Conservation (phyloP, 2,888 invertebrate species). For the Tineola bisselliella region DNA sequence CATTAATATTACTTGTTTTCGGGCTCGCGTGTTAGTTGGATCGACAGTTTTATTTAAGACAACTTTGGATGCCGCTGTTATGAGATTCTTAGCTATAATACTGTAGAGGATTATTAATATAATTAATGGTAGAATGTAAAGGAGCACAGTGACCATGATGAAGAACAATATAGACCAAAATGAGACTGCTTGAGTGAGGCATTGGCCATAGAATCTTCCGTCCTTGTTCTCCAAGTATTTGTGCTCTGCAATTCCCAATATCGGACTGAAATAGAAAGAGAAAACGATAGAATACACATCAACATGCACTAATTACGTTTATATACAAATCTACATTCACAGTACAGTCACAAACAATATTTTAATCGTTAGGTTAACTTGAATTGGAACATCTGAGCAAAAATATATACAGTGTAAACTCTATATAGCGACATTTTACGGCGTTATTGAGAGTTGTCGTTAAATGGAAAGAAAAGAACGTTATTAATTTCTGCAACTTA, state of each 20-base stretch:
- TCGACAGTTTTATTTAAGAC: slow-evolving; percentile 78
- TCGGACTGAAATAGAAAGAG: slow-evolving; percentile 72
- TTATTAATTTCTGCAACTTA: no score
- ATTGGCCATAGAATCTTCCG: slow-evolving; percentile 76
- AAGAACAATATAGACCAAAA: slow-evolving; percentile 82
- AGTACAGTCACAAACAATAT: background rate
- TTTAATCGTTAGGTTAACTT: no score
- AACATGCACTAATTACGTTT: slow-evolving; percentile 14
- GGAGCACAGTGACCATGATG: slow-evolving; percentile 79
- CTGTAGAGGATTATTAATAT: slow-evolving; percentile 83
- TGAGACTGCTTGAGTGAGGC: slow-evolving; percentile 80
- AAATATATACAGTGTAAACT: no score
- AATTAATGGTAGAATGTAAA: slow-evolving; percentile 83
- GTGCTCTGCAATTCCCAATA: slow-evolving; percentile 80
- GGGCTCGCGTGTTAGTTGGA: slow-evolving; percentile 75
- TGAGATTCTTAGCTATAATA: slow-evolving; percentile 84
- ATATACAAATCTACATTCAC: background rate
- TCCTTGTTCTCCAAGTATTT: slow-evolving; percentile 74
- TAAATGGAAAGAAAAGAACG: no score
- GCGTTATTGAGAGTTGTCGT: no score
- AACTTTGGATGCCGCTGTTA: slow-evolving; percentile 74
- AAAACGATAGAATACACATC: slow-evolving; percentile 24
- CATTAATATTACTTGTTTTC: slow-evolving; percentile 88
- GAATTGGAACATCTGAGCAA: no score
- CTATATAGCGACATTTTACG: no score